These are phyloP conservation scores for Sphenodon punctatus DNA, from an alignment of 2,797 vertebrate genomes.

Conservation along the genomic window DNA sequence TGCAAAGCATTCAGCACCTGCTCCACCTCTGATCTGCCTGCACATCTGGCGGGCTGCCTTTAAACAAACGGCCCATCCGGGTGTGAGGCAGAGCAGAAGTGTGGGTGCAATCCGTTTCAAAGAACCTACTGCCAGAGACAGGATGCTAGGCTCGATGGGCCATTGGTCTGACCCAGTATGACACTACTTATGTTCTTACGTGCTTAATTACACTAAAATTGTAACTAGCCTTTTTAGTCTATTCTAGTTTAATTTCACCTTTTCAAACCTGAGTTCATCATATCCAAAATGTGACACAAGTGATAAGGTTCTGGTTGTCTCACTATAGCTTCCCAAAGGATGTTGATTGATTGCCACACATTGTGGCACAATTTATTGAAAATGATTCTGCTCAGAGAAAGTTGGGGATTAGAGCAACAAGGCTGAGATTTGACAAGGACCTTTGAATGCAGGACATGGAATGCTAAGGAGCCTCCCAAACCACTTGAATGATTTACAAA, in stretches of 20 bases:
- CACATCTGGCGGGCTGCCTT: no score
- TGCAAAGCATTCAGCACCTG: no score
- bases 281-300: neutral
- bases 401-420: neutral
- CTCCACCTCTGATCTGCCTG: no score
- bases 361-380: neutral
- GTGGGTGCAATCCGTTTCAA: no score
- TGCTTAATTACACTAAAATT: fast-evolving
- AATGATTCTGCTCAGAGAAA: neutral
- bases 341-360: fast-evolving
- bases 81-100: no score
- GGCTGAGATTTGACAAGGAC: neutral
- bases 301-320: neutral
- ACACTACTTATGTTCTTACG: no score
- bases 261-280: neutral
- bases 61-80: no score
- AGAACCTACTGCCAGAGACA: no score
- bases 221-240: neutral
- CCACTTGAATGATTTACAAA: neutral
- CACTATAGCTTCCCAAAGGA: fast-evolving
- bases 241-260: no score
- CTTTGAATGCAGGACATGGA: fast-evolving
- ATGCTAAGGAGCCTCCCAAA: neutral
- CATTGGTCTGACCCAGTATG: no score
- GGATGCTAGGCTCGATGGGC: no score